Percentiles rank a stretch among this genome's conserved stretches.
Evolutionary conservation across 2,888 invertebrate genomes (phyloP).

Genomic region (Cheilosia vernalis): DNA sequence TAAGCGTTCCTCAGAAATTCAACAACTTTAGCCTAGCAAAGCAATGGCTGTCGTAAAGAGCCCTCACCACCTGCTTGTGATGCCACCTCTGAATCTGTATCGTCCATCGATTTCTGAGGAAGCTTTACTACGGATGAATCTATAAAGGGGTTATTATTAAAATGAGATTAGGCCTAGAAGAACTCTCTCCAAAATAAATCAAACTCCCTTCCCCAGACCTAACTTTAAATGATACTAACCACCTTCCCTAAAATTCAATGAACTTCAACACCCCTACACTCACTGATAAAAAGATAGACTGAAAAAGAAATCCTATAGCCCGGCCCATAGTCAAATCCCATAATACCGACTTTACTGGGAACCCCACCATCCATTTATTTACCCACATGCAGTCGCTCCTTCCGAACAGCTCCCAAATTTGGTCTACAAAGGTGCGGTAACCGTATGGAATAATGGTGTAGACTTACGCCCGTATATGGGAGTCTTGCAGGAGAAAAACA

Average conservation of each 20-base stretch:
- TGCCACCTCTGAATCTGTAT: no score
- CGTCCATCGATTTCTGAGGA: no score
- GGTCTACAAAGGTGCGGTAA: slow-evolving; percentile 18
- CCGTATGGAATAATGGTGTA: slow-evolving; percentile 6
- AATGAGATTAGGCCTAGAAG: no score
- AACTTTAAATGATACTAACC: no score
- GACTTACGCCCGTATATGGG: neutral
- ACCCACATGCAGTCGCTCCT: neutral
- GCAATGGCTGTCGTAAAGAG: no score
- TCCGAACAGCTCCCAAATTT: slow-evolving; percentile 1
- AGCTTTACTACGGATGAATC: no score
- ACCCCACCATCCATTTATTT: slow-evolving; percentile 43
- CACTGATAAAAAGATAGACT: neutral
- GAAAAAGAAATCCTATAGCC: neutral
- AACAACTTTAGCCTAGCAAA: no score
- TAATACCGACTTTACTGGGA: slow-evolving; percentile 4
- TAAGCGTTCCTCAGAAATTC: no score
- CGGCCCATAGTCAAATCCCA: neutral
- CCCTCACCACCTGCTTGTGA: no score
- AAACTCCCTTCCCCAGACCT: no score
- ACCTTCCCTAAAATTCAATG: neutral
- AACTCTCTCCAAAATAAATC: no score
- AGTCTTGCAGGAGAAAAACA: slow-evolving; percentile 5
- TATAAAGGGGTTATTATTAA: no score
- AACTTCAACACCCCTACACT: neutral